Evolutionary conservation across 2,888 invertebrate genomes (phyloP), one percentile per base, ranked within the genome.

Genomic region (Eucera pruinosa): DNA sequence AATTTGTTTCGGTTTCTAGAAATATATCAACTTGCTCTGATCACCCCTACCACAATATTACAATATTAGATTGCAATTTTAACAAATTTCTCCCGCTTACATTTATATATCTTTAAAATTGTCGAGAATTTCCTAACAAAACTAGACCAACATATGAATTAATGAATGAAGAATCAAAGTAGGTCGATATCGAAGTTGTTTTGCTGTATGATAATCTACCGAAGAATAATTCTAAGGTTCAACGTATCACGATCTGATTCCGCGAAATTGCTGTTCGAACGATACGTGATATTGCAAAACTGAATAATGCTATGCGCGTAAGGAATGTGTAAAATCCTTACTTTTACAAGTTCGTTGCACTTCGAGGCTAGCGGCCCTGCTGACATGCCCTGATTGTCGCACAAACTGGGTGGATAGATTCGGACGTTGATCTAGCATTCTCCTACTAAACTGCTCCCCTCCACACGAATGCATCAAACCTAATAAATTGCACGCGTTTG

Each of bases 351-450:
- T 83, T 78, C 83, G 80, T 77, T 86, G 86, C 83, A 78, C 83
- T 84, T 83, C 50, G 78, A 76, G 83, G 83, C 74, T 80, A 68
- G 65, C 72, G 78, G 58, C 78, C 78, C 74, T 82, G 76, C 80
- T 86, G 85, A 86, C 77, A 83, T 80, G 83, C 78, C 78, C 84
- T 80, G 81, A 84, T 87, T 86, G 69, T 65, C 80, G 66, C 57
- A 62, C 36, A 30, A 84, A 84, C 70, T 84, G 78, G 81, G 69
- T 76, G 62, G 66, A 64, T 81, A 69, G 67, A 75, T 83, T 78
- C 73, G 76, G 69, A 66, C 70, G 70, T 74, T 84, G 68, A 77
- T 81, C 73, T 57, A 55, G 33, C 48, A 55, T 74, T 68, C 76
- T 39, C 60, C 66, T 70, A 41, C 23, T 57, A 13, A 76, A 61